Evolutionary conservation across 1,140 invertebrate species (phyloP).

Genomic region (Matsumurasca onukii): DNA sequence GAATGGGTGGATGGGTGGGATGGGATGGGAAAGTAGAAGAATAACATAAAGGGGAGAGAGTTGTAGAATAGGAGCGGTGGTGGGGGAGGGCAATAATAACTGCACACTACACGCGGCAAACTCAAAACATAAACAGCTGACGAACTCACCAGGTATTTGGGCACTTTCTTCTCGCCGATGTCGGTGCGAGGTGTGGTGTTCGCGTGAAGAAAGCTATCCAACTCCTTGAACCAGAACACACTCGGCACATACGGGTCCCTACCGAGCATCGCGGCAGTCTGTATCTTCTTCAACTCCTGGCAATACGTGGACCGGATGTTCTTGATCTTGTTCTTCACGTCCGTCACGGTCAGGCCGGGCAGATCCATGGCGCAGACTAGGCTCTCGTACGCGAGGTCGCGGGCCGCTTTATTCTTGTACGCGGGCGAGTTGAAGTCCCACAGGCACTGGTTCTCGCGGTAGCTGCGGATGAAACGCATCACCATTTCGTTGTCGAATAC

Average conservation of each 20-base stretch:
- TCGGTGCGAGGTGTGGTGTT: conserved; percentile 49
- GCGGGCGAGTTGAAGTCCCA: conserved; percentile 36
- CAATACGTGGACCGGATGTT: conserved; percentile 40
- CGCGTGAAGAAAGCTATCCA: conserved; percentile 54
- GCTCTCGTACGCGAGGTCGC: conserved; percentile 30
- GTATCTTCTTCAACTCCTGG: conserved; percentile 41
- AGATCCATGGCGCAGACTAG: conserved; percentile 37
- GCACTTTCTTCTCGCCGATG: conserved; percentile 7
- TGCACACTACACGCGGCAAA: conserved; percentile 3
- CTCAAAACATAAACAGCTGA: not conserved
- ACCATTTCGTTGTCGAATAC: conserved; percentile 33
- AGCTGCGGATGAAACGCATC: conserved; percentile 36
- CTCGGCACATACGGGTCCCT: conserved; percentile 52
- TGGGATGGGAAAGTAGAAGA: not conserved
- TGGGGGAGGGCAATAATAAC: conserved; percentile 8
- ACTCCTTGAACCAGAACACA: conserved; percentile 55
- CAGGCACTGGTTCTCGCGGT: conserved; percentile 32
- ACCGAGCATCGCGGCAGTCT: conserved; percentile 45
- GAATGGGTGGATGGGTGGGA: not conserved
- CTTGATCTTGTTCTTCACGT: conserved; percentile 41
- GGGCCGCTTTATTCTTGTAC: conserved; percentile 36
- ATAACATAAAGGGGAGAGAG: too few relatives aligned
- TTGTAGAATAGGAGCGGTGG: too few relatives aligned
- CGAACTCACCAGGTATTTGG: conserved; percentile 27
- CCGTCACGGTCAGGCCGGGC: conserved; percentile 34